These are phyloP conservation scores for Antedon mediterranea DNA, from an alignment of 53 echinoderm and acorn worm genomes.

Conservation along the genomic window DNA sequence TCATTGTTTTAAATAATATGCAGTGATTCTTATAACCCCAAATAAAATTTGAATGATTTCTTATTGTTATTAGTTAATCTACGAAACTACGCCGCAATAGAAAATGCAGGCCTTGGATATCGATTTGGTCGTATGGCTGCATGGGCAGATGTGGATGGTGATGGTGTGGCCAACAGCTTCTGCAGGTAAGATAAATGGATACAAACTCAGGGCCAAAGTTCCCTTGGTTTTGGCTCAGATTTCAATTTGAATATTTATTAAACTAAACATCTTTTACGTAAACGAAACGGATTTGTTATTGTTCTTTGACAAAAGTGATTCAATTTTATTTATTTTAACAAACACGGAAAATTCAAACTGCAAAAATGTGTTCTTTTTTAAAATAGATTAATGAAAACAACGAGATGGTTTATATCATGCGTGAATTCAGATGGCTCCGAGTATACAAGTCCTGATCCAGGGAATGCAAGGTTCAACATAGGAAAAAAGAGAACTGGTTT, in stretches of 20 bases:
- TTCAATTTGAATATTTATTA: too few species aligned
- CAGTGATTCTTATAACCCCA: too few species aligned
- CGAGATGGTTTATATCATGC: neutral
- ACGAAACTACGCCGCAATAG: neutral
- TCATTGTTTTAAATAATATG: too few species aligned
- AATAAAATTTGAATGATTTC: neutral
- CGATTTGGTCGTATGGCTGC: neutral
- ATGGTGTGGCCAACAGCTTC: neutral
- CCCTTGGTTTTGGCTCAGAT: too few species aligned
- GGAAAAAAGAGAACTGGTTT: neutral
- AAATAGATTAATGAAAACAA: too few species aligned
- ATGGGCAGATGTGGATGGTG: neutral
- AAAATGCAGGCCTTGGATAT: neutral
- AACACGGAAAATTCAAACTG: too few species aligned
- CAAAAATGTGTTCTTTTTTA: too few species aligned
- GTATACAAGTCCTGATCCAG: neutral
- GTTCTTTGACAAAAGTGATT: too few species aligned
- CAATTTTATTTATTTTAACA: too few species aligned
- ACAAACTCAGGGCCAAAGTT: too few species aligned
- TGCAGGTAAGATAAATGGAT: neutral
- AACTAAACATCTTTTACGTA: too few species aligned
- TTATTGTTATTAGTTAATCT: neutral
- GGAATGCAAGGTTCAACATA: neutral
- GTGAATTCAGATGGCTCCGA: neutral
- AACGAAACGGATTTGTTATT: too few species aligned